Evolutionary conservation across 2,797 vertebrate species (phyloP).

Genomic region (Malacoraja senta): DNA sequence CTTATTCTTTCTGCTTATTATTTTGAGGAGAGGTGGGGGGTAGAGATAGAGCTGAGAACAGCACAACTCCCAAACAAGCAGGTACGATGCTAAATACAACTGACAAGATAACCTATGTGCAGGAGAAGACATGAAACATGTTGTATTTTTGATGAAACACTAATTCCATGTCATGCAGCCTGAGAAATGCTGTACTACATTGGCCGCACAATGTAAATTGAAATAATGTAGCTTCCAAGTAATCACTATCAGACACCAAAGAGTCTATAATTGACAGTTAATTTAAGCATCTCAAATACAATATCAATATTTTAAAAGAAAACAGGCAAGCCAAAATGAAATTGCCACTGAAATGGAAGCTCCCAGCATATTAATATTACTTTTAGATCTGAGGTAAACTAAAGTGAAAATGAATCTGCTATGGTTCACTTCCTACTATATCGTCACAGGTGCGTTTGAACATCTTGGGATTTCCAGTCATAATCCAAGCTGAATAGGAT

Average conservation of each 20-base stretch:
- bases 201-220: neutral
- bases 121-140: neutral
- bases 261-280: neutral
- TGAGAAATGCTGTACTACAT: neutral
- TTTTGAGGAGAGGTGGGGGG: neutral
- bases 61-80: neutral
- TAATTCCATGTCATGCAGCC: neutral
- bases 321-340: neutral
- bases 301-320: neutral
- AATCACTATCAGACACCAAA: neutral
- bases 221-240: neutral
- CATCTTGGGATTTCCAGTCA: neutral
- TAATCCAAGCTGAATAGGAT: neutral
- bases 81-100: neutral
- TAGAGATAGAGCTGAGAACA: neutral
- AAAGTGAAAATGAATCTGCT: constrained; percentile 6
- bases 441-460: neutral
- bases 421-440: constrained; percentile 4
- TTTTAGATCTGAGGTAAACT: neutral
- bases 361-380: neutral
- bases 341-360: neutral
- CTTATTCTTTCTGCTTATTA: neutral
- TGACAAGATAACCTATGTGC: neutral
- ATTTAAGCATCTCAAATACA: neutral
- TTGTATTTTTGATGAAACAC: neutral